Evolutionary conservation across 2,797 vertebrate species (phyloP), one percentile per base, ranked within the genome.

Genomic region (Lerista edwardsae): DNA sequence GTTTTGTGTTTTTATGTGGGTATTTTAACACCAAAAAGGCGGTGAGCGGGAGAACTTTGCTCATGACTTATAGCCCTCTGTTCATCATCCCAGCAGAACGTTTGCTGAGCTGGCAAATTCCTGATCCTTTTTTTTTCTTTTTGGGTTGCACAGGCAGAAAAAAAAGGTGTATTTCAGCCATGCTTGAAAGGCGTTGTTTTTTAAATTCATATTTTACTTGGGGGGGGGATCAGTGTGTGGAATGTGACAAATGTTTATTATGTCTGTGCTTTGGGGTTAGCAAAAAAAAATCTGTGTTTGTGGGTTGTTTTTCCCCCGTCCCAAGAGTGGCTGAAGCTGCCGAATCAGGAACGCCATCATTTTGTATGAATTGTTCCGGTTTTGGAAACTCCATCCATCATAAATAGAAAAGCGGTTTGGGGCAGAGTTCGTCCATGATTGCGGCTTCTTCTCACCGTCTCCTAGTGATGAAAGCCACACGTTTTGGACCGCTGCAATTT

Each of bases 181-280:
- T 83, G 88, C 88, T 86, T 75, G 36, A 82, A 76, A 83, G 80
- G 0, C 61, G 89, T 86, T 0, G 1, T n/a, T 5, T 1, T 86
- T 1, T 86, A 88, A 84, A 84, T 88, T 91, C 86, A 3, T 83
- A 31, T 85, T 90, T 91, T 78, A 84, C 19, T 55, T 71, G 61
- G 23, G 17, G 29, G 67, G 69, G 57, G 86, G 89, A 91, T 75
- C 21, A 11, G 3, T 5, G 12, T 7, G n/a, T n/a, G n/a, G n/a
- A 51, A 51, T 51, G 47, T 9, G 6, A 90, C 64, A 82, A 65
- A 88, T 67, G 67, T 64, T 89, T 17, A n/a, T 31, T 8, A 31
- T 34, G 2, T 0, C 75, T n/a, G 12, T 73, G 34, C 74, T 55
- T 75, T 51, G 0, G 0, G 79, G 2, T 76, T 80, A 67, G n/a